Conservation (phyloP, 2,113 vertebrate genomes). For the Periophthalmodon schlosseri region DNA sequence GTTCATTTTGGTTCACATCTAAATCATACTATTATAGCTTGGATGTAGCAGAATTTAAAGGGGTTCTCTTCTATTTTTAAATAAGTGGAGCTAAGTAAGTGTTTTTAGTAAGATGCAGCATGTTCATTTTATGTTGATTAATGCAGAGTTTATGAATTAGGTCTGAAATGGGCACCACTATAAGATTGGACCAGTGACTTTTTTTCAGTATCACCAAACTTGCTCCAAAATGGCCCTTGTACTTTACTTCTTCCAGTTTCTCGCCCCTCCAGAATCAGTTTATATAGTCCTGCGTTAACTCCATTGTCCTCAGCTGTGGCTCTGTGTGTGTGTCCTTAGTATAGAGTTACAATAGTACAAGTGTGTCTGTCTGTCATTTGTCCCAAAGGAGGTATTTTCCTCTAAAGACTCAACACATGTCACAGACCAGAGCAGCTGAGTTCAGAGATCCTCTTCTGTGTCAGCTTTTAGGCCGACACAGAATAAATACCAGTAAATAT, state of each 20-base stretch:
- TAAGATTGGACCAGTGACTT: neutral
- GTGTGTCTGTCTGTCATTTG: neutral
- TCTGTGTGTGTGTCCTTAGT: neutral
- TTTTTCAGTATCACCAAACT: neutral
- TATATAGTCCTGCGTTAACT: neutral
- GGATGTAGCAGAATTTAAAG: neutral
- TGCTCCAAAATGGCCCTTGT: neutral
- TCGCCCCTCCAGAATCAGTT: neutral
- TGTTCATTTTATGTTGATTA: too few species aligned
- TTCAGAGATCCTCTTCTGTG: neutral
- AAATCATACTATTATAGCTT: neutral
- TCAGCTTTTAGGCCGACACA: slow-evolving; percentile 29
- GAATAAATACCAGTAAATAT: slow-evolving; percentile 51
- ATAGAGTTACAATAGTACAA: slow-evolving; percentile 25
- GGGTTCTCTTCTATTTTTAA: neutral
- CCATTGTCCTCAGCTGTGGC: slow-evolving; percentile 10
- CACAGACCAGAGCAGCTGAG: slow-evolving; percentile 42
- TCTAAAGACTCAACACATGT: slow-evolving; percentile 45
- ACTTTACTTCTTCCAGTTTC: neutral
- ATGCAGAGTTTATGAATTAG: too few species aligned
- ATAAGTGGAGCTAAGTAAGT: too few species aligned
- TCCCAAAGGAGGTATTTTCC: slow-evolving; percentile 34
- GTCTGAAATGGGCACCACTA: neutral
- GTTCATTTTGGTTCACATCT: neutral
- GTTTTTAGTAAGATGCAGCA: neutral